Conservation (phyloP, 1,140 invertebrate genomes). For the Spodoptera litura region DNA sequence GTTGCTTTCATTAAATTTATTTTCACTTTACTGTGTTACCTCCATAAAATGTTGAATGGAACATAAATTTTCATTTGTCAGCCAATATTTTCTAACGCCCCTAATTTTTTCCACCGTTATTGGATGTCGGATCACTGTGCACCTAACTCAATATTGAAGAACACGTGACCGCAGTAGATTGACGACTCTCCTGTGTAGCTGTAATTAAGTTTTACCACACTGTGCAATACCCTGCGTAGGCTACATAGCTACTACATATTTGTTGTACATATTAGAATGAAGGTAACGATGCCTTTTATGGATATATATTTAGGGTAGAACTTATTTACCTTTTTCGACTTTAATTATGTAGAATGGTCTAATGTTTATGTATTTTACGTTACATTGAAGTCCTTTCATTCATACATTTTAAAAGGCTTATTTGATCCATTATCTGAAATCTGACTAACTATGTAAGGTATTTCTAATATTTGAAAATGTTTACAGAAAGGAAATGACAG, state of each 20-base stretch:
- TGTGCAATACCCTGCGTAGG: constrained; percentile 30
- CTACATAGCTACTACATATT: constrained; percentile 35
- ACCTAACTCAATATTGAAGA: constrained; percentile 54
- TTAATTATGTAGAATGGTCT: constrained; percentile 3
- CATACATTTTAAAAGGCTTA: neutral
- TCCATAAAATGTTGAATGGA: constrained; percentile 7
- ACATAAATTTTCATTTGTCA: constrained; percentile 42
- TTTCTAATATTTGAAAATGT: constrained; percentile 27
- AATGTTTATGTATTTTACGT: neutral
- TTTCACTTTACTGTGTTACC: neutral
- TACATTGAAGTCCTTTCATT: too few relatives aligned
- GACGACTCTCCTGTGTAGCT: constrained; percentile 64
- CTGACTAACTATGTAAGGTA: neutral
- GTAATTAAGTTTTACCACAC: constrained; percentile 66
- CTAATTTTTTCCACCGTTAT: constrained; percentile 49
- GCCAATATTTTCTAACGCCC: constrained; percentile 48
- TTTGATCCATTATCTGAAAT: neutral
- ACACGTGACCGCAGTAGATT: constrained; percentile 70
- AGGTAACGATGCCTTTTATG: neutral
- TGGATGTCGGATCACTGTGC: constrained; percentile 44
- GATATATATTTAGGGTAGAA: constrained; percentile 28
- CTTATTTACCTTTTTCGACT: neutral
- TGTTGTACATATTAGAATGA: constrained; percentile 9
- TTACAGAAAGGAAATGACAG: constrained; percentile 32
- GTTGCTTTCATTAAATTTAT: neutral